Percentiles rank a stretch among this genome's conserved stretches.
Conservation (phyloP, 2,797 vertebrate species). For the Sitta carolinensis region DNA sequence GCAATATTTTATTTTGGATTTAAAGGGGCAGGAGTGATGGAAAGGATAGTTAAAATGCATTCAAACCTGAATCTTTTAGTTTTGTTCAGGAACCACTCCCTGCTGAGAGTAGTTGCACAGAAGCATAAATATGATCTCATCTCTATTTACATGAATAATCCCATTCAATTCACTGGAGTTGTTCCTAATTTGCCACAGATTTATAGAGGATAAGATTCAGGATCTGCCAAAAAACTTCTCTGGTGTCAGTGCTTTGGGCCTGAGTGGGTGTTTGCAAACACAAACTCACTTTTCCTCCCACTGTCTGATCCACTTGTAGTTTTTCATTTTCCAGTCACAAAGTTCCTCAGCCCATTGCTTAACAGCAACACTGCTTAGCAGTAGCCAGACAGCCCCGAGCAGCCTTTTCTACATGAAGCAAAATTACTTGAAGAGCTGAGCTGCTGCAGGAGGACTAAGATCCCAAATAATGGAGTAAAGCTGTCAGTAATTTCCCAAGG, state of each 20-base stretch:
- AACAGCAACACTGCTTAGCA: neutral
- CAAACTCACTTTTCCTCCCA: neutral
- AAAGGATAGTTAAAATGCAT: neutral
- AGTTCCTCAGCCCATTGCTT: neutral
- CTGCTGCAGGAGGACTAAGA: neutral
- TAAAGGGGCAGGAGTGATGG: slow-evolving; percentile 16
- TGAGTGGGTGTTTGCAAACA: neutral
- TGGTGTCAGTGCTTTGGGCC: neutral
- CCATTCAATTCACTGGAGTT: neutral
- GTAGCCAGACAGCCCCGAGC: neutral
- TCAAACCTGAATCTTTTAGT: neutral
- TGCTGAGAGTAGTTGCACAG: neutral
- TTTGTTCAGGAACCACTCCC: neutral
- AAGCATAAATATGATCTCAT: neutral
- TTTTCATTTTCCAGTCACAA: neutral
- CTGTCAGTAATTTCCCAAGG: neutral
- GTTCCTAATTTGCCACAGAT: neutral
- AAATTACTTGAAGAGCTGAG: neutral
- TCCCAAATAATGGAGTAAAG: neutral
- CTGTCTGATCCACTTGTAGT: neutral
- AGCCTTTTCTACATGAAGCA: neutral
- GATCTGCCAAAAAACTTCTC: neutral
- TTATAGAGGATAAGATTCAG: neutral
- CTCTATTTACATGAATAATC: neutral
- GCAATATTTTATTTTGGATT: slow-evolving; percentile 42